These are phyloP conservation scores for Anseranas semipalmata DNA, from an alignment of 2,113 vertebrate species.

Conservation along the genomic window DNA sequence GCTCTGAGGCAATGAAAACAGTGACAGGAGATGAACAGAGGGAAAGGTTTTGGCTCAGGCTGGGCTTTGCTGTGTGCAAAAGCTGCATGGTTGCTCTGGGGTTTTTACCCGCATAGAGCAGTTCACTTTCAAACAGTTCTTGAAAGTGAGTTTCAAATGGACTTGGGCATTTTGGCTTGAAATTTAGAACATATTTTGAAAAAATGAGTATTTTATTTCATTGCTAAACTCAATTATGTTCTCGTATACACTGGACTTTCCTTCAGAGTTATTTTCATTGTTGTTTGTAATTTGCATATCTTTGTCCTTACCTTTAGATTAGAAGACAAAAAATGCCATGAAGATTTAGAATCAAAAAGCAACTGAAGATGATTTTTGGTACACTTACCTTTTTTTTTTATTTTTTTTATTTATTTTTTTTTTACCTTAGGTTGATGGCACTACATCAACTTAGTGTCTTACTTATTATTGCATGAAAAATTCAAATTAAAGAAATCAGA, in stretches of 20 bases:
- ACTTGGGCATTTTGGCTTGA: neutral
- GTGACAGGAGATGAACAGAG: neutral
- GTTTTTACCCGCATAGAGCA: neutral
- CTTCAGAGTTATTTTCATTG: neutral
- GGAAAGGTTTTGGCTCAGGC: neutral
- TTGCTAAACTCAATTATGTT: neutral
- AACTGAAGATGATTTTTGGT: neutral
- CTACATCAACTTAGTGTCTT: neutral
- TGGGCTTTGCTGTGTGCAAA: neutral
- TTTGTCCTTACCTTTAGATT: conserved; percentile 9
- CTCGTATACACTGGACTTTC: neutral
- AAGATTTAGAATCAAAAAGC: neutral
- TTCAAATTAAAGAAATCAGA: conserved; percentile 56
- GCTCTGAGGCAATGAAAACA: neutral
- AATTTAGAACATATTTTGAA: neutral
- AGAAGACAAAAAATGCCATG: neutral
- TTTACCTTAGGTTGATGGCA: neutral
- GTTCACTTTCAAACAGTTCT: neutral
- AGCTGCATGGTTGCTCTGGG: neutral
- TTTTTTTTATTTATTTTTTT: neutral
- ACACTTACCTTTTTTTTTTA: neutral
- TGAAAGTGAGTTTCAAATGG: neutral
- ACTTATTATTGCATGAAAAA: conserved; percentile 43
- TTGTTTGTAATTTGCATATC: conserved; percentile 2
- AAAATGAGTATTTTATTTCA: neutral